phyloP scores from a whole-genome alignment of 2,888 invertebrate species.

The Synanthedon vespiformis region DNA sequence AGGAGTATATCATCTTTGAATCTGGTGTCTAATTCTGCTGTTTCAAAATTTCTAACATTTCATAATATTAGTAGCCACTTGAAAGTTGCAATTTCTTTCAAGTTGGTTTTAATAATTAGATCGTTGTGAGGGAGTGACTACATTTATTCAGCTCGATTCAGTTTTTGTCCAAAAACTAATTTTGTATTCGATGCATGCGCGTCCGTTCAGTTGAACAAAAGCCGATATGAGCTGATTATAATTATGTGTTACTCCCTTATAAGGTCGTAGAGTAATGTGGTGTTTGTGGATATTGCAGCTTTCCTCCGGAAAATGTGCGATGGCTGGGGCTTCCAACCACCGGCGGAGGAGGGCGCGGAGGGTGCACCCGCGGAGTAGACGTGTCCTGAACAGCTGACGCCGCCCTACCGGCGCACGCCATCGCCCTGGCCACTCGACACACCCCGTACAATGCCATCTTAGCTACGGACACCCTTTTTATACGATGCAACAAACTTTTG shows the following conservation, averaged over 20 bases:
- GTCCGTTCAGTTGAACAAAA: too few species aligned
- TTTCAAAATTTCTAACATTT: constrained; percentile 2
- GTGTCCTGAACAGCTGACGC: constrained; percentile 15
- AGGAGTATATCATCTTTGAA: constrained; percentile 12
- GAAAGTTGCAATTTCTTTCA: too few species aligned
- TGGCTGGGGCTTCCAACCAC: constrained; percentile 52
- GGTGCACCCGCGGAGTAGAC: constrained; percentile 47
- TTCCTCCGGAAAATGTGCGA: constrained; percentile 91
- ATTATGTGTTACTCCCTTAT: too few species aligned
- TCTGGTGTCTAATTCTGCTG: constrained; percentile 7
- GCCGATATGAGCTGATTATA: too few species aligned
- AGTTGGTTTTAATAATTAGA: too few species aligned
- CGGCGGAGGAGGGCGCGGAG: constrained; percentile 20
- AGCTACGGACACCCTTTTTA: constrained; percentile 62
- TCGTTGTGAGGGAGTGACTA: too few species aligned
- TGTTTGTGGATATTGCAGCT: constrained; percentile 61
- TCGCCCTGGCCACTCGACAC: constrained; percentile 17
- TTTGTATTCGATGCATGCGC: too few species aligned
- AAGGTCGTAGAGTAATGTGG: not conserved
- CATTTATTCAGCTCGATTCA: too few species aligned
- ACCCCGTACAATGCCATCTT: constrained; percentile 47
- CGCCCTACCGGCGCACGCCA: constrained; percentile 8
- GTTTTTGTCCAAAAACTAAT: too few species aligned
- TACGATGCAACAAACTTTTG: constrained; percentile 51
- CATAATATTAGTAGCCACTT: not conserved